Evolutionary conservation across 2,113 vertebrate genomes (phyloP), one percentile per base, ranked within the genome.

Genomic region (Emydocephalus ijimae): DNA sequence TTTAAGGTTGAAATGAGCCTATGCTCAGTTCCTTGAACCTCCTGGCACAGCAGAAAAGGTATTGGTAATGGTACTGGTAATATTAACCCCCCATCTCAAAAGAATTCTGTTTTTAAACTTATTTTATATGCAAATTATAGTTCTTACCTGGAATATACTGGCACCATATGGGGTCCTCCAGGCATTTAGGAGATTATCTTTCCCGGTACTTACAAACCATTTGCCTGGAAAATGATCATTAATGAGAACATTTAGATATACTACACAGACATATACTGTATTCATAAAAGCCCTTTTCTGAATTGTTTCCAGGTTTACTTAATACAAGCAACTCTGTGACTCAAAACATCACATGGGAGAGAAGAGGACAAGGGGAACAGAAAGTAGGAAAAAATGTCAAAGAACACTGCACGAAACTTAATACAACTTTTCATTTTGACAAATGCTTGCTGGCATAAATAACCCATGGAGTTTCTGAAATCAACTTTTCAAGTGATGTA

Each of bases 101-200:
- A 7, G 7, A 89, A 11, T 2, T 1, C 39, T 0, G 52, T 90
- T 26, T 21, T 1, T 0, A 9, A 23, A 94, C 92, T 87, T 64
- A 0, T 55, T 89, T 92, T 85, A 90, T 89, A 93, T 94, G 0
- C 12, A 85, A 15, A 93, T 2, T 3, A 87, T 90, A 81, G 18
- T 85, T 34, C 95, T 92, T 97, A 99, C 99, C 99, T 99, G 99
- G 98, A 99, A 99, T 97, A 99, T 99, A 97, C 99, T 99, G 97
- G 99, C 99, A 98, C 99, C 99, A 1, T 99, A 99, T 52, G 99
- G 99, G 96, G 99, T 99, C 97, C 99, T 98, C 99, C 99, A 99
- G 15, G 99, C 99, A 95, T 99, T 99, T 95, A 99, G 98, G 96
- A 99, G 98, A 96, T 99, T 99, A 96, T 99, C 99, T 98, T 99